Base-by-base conservation (phyloP, 2,888 invertebrate species). In the Mactromeris polynyma region DNA sequence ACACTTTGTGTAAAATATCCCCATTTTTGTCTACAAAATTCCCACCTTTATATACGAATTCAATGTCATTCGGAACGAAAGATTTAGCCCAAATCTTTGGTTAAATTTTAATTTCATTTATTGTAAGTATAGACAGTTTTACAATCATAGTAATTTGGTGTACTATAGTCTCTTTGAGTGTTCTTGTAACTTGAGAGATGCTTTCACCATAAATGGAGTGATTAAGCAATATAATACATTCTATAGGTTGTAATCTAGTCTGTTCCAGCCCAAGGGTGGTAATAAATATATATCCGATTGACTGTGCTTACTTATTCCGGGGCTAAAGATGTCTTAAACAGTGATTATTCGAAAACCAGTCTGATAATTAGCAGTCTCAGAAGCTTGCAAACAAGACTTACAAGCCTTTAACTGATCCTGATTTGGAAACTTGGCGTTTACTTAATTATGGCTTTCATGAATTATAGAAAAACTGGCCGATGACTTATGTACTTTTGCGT, bases 201-300 rank as follows among this genome's bases (percentile, higher is more conserved):
- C 51, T 40, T 40, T 77, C 14, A 33, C 46, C 33, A 21, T 83
- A 83, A 85, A 78, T 69, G 42, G 81, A 26, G 78, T 84, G 85
- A 88, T 85, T 78, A 38, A 36, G 88, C 51, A 78, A 85, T 42
- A 31, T 78, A 86, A 77, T 82, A 38, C 33, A 31, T 54, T 83
- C 73, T 73, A 31, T 33, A 42, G 51, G 33, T 42, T 51, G 17
- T 83, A 77, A 83, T 83, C 73, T 46, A 40, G 73, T 46, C 19
- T 46, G 73, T 40, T 38, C 26, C 26, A 46, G 83, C 77, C 83
- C 46, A 0, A 46, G 83, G 83, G 46, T 46, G 21, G 73, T 77
- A 46, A 83, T 83, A 83, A 83, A 83, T 82, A 64, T 40, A 40
- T 82, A 36, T 38, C 31, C 31, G 69, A 69, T 82, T 38, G 73